A percentile compares a stretch with the other conserved stretches of the same genome.
These are phyloP conservation scores for Melitaea athalia DNA, from an alignment of 2,888 invertebrate species.

Conservation along the genomic window DNA sequence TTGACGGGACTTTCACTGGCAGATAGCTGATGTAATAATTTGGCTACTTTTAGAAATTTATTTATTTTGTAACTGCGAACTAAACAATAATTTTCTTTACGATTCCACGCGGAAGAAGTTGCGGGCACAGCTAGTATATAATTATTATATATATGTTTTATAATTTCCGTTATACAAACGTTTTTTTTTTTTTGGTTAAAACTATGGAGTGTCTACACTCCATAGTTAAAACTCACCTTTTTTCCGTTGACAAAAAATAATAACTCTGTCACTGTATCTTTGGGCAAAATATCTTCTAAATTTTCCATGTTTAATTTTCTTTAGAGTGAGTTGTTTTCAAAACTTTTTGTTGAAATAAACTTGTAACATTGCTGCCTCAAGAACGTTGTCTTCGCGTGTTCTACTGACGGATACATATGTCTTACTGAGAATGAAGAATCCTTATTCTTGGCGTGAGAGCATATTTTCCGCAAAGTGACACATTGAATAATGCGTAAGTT, in stretches of 20 bases:
- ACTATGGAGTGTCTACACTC: too few relatives aligned
- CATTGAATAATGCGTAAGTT: not conserved
- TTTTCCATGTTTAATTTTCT: constrained; percentile 46
- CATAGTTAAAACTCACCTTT: constrained; percentile 70
- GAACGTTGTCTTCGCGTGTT: not conserved
- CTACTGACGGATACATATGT: not conserved
- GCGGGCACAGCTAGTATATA: too few relatives aligned
- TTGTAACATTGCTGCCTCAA: not conserved
- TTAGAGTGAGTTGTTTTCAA: not conserved
- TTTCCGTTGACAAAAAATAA: constrained; percentile 85
- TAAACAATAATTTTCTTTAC: too few relatives aligned
- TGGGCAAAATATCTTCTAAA: constrained; percentile 51
- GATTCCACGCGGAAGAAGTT: too few relatives aligned
- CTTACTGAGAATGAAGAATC: not conserved
- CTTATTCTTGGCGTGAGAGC: not conserved
- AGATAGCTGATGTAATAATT: too few relatives aligned
- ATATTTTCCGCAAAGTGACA: not conserved
- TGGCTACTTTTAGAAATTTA: too few relatives aligned
- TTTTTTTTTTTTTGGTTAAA: too few relatives aligned
- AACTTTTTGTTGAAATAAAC: not conserved
- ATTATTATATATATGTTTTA: too few relatives aligned
- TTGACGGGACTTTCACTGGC: too few relatives aligned
- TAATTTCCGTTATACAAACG: too few relatives aligned
- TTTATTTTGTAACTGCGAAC: too few relatives aligned
- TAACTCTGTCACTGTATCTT: constrained; percentile 58